These are phyloP conservation scores for Gymnodraco acuticeps DNA, from an alignment of 2,797 vertebrate genomes.

Conservation along the genomic window DNA sequence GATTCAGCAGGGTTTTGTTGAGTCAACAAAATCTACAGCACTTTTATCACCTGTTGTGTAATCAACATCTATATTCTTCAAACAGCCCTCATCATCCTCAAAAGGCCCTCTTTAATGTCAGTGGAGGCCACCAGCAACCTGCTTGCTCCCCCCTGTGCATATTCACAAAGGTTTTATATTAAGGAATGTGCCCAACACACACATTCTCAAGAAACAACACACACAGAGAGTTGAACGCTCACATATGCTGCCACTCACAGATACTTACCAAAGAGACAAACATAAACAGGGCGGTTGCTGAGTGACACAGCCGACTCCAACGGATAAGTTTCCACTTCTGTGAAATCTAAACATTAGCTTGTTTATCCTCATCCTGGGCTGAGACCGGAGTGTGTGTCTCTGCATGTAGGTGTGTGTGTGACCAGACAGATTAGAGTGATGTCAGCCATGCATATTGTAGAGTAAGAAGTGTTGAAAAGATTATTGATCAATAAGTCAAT, in stretches of 20 bases:
- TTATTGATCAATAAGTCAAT: background rate
- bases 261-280: constrained; percentile 69
- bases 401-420: constrained; percentile 19
- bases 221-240: constrained; percentile 23
- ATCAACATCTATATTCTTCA: constrained; percentile 5
- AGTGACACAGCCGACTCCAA: constrained; percentile 72
- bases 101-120: background rate
- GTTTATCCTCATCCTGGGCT: constrained; percentile 74
- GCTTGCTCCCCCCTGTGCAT: background rate
- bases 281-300: constrained; percentile 76
- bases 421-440: constrained; percentile 20
- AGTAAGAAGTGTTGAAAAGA: background rate
- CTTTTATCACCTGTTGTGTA: background rate
- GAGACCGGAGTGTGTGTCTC: constrained; percentile 27
- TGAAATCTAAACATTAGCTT: constrained; percentile 82
- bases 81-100: background rate
- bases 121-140: constrained; percentile 7
- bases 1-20: background rate
- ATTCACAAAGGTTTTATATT: constrained; percentile 16
- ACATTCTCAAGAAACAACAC: constrained; percentile 27
- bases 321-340: constrained; percentile 78
- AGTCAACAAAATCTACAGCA: background rate
- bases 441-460: constrained; percentile 2
- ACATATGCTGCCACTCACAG: constrained; percentile 63
- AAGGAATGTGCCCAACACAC: constrained; percentile 19